Conservation (phyloP, 2,888 invertebrate species). For the Drosophila yooni region DNA sequence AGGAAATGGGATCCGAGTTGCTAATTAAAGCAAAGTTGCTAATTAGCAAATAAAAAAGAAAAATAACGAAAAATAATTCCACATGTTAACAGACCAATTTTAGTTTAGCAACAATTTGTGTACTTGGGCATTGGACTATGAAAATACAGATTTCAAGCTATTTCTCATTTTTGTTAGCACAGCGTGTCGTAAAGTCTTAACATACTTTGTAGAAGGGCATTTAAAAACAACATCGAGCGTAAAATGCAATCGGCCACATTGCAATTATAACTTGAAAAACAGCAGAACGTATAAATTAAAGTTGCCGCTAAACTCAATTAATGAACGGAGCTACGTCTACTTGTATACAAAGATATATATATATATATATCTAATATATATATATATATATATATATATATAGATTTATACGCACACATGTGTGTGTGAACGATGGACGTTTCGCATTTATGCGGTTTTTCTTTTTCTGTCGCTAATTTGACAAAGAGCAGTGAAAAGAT, state of each 20-base stretch:
- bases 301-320: conserved; percentile 78
- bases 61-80: conserved; percentile 12
- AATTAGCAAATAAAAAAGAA: conserved; percentile 28
- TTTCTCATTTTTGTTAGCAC: not conserved
- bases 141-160: not conserved
- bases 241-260: conserved; percentile 73
- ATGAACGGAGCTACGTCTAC: conserved; percentile 33
- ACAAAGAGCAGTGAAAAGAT: conserved; percentile 47
- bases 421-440: conserved; percentile 23
- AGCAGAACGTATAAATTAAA: conserved; percentile 71
- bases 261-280: conserved; percentile 69
- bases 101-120: not conserved
- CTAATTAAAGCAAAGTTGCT: conserved; percentile 39
- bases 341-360: not conserved
- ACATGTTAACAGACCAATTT: not conserved
- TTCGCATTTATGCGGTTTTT: conserved; percentile 40
- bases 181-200: not conserved
- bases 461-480: conserved; percentile 53
- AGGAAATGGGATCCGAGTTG: conserved; percentile 12
- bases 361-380: too few species aligned
- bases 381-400: conserved; percentile 1
- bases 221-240: conserved; percentile 53
- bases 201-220: conserved; percentile 15
- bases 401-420: conserved; percentile 2
- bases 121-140: not conserved